These are phyloP conservation scores for Mesopsocus fuscifrons DNA, from an alignment of 2,888 invertebrate species.

Conservation along the genomic window DNA sequence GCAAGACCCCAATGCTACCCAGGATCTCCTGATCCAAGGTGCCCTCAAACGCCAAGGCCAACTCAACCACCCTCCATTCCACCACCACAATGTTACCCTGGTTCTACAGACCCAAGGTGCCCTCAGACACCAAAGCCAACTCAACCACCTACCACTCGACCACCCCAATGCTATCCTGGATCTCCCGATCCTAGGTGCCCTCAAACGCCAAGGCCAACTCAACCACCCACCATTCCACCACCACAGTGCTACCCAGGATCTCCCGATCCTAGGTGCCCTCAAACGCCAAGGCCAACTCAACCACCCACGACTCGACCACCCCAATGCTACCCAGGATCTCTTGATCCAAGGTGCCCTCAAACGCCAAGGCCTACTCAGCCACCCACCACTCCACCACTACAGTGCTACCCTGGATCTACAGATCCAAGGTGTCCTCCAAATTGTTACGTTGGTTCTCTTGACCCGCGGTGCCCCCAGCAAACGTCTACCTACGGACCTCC, in stretches of 20 bases:
- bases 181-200: conserved; percentile 18
- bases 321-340: conserved; percentile 21
- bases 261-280: conserved; percentile 25
- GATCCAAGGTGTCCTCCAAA: conserved; percentile 20
- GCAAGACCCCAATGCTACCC: too few species aligned
- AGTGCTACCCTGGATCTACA: conserved; percentile 20
- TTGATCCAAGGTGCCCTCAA: conserved; percentile 11
- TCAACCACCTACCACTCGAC: conserved; percentile 17
- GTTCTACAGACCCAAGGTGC: conserved; percentile 22
- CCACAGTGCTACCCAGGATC: conserved; percentile 27
- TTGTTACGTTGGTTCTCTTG: conserved; percentile 14
- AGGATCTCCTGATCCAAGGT: conserved; percentile 22
- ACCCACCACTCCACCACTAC: conserved; percentile 14
- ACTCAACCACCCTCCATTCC: conserved; percentile 18
- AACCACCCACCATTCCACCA: conserved; percentile 18
- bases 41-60: conserved; percentile 20
- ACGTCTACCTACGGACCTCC: conserved; percentile 13
- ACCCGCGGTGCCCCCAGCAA: conserved; percentile 15
- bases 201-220: conserved; percentile 16
- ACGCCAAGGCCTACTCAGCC: conserved; percentile 15
- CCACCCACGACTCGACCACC: conserved; percentile 16
- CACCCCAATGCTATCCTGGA: conserved; percentile 15
- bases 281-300: conserved; percentile 15
- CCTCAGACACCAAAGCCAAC: conserved; percentile 17
- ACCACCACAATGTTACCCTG: conserved; percentile 22